Evolutionary conservation across 2,797 vertebrate species (phyloP).

Genomic region (Phalloptychus januarius): DNA sequence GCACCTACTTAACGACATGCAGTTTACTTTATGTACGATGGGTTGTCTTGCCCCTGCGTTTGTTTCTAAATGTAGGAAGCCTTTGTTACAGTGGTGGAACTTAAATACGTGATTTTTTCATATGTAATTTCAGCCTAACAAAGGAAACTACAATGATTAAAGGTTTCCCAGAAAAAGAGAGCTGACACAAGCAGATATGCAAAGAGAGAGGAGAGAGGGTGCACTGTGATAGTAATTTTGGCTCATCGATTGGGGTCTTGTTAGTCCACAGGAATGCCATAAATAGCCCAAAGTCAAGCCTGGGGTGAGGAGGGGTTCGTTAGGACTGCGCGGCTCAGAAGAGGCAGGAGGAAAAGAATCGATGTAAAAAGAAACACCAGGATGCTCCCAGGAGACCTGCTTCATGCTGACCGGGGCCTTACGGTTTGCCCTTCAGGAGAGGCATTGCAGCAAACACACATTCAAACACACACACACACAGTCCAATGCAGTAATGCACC

Average conservation of each 20-base stretch:
- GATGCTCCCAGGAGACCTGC: slow-evolving; percentile 62
- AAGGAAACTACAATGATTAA: slow-evolving; percentile 50
- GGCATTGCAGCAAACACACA: slow-evolving; percentile 73
- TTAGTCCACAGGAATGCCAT: slow-evolving; percentile 70
- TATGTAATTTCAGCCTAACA: slow-evolving; percentile 35
- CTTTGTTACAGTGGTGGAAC: slow-evolving; percentile 18
- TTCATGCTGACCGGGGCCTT: slow-evolving; percentile 77
- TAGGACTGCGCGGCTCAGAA: slow-evolving; percentile 49
- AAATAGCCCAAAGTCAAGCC: slow-evolving; percentile 77
- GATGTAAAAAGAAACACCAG: slow-evolving; percentile 60
- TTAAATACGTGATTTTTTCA: slow-evolving; percentile 10
- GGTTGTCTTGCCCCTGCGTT: slow-evolving; percentile 19
- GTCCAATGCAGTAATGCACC: slow-evolving; percentile 49
- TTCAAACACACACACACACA: slow-evolving; percentile 25
- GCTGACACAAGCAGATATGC: slow-evolving; percentile 64
- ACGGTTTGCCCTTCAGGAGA: slow-evolving; percentile 74
- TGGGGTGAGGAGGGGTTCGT: slow-evolving; percentile 49
- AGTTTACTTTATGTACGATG: not conserved
- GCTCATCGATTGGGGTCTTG: slow-evolving; percentile 72
- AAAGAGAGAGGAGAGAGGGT: slow-evolving; percentile 36
- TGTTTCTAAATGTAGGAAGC: slow-evolving; percentile 33
- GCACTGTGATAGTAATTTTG: slow-evolving; percentile 55
- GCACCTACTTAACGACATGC: slow-evolving; percentile 4
- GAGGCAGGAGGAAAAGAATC: slow-evolving; percentile 67
- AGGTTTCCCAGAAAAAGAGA: slow-evolving; percentile 52